A percentile compares a stretch with the other conserved stretches of the same genome.
phyloP scores from a whole-genome alignment of 1,140 invertebrate species.

The Polypedilum pembai region DNA sequence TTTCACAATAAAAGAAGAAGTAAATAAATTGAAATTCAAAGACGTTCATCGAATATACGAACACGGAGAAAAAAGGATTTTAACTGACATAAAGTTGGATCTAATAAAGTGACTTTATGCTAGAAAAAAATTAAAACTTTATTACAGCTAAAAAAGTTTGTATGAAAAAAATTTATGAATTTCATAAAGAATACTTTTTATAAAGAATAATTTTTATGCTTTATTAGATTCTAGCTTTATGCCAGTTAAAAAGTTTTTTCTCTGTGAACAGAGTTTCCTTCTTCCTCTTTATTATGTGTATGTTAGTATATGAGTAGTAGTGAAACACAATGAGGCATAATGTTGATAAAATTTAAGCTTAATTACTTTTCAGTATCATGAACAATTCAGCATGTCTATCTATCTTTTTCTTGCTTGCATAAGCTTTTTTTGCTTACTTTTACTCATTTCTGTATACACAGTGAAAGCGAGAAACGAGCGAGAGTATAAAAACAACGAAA shows the following conservation, averaged over 20 bases:
- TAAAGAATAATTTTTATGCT: too few relatives aligned
- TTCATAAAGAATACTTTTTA: too few relatives aligned
- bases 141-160: too few relatives aligned
- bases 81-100: too few relatives aligned
- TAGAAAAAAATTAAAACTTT: too few relatives aligned
- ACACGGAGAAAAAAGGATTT: too few relatives aligned
- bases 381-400: background rate
- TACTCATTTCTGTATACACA: background rate
- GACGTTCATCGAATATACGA: background rate
- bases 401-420: background rate
- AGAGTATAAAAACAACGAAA: background rate
- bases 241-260: too few relatives aligned
- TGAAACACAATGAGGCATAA: background rate
- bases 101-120: too few relatives aligned
- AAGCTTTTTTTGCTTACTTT: background rate
- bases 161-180: too few relatives aligned
- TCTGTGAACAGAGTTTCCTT: too few relatives aligned
- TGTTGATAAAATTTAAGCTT: conserved; percentile 13
- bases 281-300: background rate
- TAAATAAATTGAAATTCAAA: conserved; percentile 8
- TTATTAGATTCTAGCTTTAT: too few relatives aligned
- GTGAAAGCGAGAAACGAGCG: background rate
- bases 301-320: background rate
- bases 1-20: background rate
- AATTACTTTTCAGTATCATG: conserved; percentile 19